Percentiles rank a stretch among this genome's conserved stretches.
phyloP scores from a whole-genome alignment of 1,140 invertebrate species.

The Callitettix versicolor region DNA sequence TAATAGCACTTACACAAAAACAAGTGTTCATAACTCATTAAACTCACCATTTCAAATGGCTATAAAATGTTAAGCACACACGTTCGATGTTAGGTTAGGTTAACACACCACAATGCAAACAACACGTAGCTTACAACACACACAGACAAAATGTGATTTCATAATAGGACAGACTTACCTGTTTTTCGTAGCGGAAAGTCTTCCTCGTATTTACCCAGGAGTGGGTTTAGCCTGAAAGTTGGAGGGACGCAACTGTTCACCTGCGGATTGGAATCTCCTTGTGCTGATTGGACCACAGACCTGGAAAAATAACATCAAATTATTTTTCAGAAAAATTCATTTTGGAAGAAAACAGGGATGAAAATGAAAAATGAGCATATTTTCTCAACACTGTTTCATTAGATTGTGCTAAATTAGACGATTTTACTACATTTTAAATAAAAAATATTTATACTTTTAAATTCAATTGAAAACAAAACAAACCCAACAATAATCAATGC shows the following conservation, averaged over 20 bases:
- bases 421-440: too few species aligned
- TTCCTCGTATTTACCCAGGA: constrained; percentile 54
- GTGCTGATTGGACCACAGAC: constrained; percentile 26
- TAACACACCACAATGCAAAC: not conserved
- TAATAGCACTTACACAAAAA: too few species aligned
- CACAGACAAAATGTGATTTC: not conserved
- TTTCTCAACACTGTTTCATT: constrained; percentile 7
- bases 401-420: too few species aligned
- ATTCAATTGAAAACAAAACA: too few species aligned
- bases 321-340: too few species aligned
- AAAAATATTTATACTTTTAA: too few species aligned
- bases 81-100: not conserved
- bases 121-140: not conserved
- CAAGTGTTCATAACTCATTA: too few species aligned
- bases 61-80: not conserved
- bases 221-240: constrained; percentile 24
- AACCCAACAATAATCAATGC: too few species aligned
- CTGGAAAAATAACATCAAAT: constrained; percentile 25
- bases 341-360: too few species aligned
- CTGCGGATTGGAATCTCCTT: constrained; percentile 10
- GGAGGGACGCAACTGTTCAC: not conserved
- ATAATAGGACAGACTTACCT: constrained; percentile 46
- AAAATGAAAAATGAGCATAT: too few species aligned
- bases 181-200: constrained; percentile 92
- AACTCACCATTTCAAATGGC: too few species aligned